phyloP scores from a whole-genome alignment of 2,797 vertebrate genomes.

The Leucoraja ocellata region DNA sequence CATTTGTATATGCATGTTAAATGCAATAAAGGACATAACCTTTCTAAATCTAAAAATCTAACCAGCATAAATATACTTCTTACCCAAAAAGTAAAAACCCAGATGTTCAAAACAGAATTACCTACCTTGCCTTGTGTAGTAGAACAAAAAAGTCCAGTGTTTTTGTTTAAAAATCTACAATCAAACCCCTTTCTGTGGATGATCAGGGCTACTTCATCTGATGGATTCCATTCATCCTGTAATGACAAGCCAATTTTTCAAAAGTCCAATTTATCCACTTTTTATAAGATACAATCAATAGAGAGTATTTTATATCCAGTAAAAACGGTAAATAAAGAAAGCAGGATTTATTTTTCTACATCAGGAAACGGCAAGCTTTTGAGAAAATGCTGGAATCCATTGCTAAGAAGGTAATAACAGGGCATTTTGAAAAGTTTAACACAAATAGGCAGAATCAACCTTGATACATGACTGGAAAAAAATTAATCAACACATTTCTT shows the following conservation, averaged over 20 bases:
- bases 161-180: constrained; percentile 65
- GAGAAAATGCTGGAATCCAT: too few relatives aligned
- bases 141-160: constrained; percentile 60
- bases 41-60: neutral
- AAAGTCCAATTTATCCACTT: neutral
- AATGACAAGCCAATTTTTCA: constrained; percentile 40
- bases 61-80: neutral
- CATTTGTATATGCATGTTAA: neutral
- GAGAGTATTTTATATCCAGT: neutral
- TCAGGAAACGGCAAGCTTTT: too few relatives aligned
- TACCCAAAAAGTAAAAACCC: neutral
- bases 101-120: constrained; percentile 8
- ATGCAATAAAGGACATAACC: neutral
- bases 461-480: too few relatives aligned
- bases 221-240: constrained; percentile 64
- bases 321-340: neutral
- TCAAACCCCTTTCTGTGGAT: constrained; percentile 85
- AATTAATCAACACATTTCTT: too few relatives aligned
- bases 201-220: constrained; percentile 76
- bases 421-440: too few relatives aligned
- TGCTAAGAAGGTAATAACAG: too few relatives aligned
- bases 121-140: constrained; percentile 74
- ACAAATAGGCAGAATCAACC: too few relatives aligned
- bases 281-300: neutral
- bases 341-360: neutral